Conservation (phyloP, 2,113 vertebrate genomes). For the Nycticebus coucang region DNA sequence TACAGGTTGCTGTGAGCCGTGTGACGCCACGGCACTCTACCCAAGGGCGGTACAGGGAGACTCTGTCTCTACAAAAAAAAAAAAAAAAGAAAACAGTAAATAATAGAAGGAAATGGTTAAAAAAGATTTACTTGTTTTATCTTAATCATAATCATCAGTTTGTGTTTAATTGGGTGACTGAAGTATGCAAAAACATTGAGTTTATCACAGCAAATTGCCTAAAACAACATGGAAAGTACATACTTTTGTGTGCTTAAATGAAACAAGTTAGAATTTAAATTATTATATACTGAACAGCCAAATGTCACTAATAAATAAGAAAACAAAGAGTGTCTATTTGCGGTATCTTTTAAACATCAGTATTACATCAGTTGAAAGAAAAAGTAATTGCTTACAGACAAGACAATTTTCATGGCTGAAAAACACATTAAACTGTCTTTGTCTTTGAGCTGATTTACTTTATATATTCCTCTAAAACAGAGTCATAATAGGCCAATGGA, state of each 20-base stretch:
- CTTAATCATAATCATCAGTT: not conserved
- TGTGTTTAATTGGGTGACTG: not conserved
- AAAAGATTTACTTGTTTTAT: not conserved
- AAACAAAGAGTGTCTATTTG: not conserved
- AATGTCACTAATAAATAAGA: not conserved
- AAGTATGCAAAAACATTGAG: not conserved
- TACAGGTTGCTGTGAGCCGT: no score
- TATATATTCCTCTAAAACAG: slow-evolving; percentile 46
- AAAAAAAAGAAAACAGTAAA: not conserved
- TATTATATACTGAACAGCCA: not conserved
- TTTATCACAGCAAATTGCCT: not conserved
- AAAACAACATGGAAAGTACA: not conserved
- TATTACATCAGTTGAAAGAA: not conserved
- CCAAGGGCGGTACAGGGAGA: no score
- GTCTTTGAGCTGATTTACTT: slow-evolving; percentile 63
- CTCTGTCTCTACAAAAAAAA: no score
- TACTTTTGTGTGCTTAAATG: not conserved
- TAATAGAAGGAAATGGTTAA: not conserved
- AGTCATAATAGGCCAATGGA: slow-evolving; percentile 50
- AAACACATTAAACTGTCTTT: slow-evolving; percentile 72
- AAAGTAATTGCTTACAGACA: slow-evolving; percentile 49
- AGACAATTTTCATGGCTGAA: slow-evolving; percentile 61
- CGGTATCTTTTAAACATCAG: not conserved
- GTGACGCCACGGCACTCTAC: no score
- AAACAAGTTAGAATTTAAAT: slow-evolving; percentile 26